Base-by-base conservation (phyloP, 1,140 invertebrate species). In the Zophobas morio region DNA sequence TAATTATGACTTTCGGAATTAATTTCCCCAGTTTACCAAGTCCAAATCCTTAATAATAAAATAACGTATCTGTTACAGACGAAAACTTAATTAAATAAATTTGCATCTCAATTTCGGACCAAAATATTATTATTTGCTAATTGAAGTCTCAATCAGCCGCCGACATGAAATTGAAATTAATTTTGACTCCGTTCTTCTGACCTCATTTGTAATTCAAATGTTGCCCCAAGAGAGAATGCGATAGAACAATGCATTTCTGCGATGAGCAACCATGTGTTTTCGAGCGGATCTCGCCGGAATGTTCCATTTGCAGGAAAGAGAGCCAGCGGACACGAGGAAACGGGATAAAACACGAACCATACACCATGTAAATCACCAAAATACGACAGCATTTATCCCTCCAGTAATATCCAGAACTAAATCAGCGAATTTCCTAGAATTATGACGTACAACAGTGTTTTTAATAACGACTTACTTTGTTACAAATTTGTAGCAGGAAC, bases 61-160 rank as follows among this genome's bases (percentile, higher is more conserved):
- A 42, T 66, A 66, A 66, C 33, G 60, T 66, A 66, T 66, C 60
- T 66, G 39, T 66, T 32, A 42, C 60, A 42, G 60, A 33, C 40
- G 76, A 75, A 72, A 70, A 80, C 40, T 80, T 80, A 80, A 80
- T 80, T 80, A 80, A 80, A 80, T 56, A 81, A 81, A 81, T 81
- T 81, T 80, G 72, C 79, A 81, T 81, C 70, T 36, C 54, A 77
- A 76, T 78, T 76, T 73, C 78, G 76, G 34, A 35, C 77, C 76
- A 78, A 82, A 81, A 83, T 81, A 83, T 83, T 83, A 77, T 82
- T 83, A 82, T 83, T 83, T 79, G 80, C 80, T 81, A 81, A 83
- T 83, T 83, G 79, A 81, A 83, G 74, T 81, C 78, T 78, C 80
- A 79, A 82, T 82, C 81, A 79, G 81, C 63, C 56, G 66, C 71